Conservation (phyloP, 23 tunicate species). For the Trididemnum clinides region DNA sequence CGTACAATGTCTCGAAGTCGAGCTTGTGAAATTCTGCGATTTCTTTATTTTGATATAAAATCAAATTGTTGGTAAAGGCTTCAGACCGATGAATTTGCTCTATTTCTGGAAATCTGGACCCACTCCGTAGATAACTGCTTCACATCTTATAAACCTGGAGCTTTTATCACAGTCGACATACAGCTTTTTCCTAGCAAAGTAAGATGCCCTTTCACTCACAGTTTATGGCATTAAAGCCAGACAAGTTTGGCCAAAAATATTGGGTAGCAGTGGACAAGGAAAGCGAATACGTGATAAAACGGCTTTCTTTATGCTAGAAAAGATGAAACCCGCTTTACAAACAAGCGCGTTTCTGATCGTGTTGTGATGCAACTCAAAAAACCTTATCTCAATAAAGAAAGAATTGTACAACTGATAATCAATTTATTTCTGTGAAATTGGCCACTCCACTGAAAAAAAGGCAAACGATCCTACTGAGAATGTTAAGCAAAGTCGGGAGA, state of each 20-base stretch:
- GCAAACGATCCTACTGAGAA: slow-evolving; percentile 34
- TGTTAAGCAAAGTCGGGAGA: slow-evolving; percentile 31
- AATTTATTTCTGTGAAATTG: slow-evolving; percentile 26
- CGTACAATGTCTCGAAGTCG: slow-evolving; percentile 36
- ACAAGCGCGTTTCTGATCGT: slow-evolving; percentile 27
- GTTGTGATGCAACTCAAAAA: slow-evolving; percentile 20
- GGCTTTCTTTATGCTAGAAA: slow-evolving; percentile 35
- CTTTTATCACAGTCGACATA: slow-evolving; percentile 36
- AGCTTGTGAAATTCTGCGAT: slow-evolving; percentile 38
- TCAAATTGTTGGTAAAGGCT: slow-evolving; percentile 34
- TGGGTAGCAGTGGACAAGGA: slow-evolving; percentile 40
- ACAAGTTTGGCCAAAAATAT: slow-evolving; percentile 29
- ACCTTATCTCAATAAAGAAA: slow-evolving; percentile 15
- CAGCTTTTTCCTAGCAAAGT: slow-evolving; percentile 40
- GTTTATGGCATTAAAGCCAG: slow-evolving; percentile 38
- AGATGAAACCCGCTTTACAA: slow-evolving; percentile 25
- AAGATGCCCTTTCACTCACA: slow-evolving; percentile 36
- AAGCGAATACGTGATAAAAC: slow-evolving; percentile 32
- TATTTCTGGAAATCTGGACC: slow-evolving; percentile 18
- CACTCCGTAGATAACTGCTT: slow-evolving; percentile 17
- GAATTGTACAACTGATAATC: slow-evolving; percentile 12
- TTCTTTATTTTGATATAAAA: slow-evolving; percentile 34
- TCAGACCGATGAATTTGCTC: slow-evolving; percentile 31
- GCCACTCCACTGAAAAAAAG: slow-evolving; percentile 17
- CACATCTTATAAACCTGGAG: slow-evolving; percentile 35